Evolutionary conservation across 1,140 invertebrate species (phyloP).

Genomic region (Plectus sambesii): DNA sequence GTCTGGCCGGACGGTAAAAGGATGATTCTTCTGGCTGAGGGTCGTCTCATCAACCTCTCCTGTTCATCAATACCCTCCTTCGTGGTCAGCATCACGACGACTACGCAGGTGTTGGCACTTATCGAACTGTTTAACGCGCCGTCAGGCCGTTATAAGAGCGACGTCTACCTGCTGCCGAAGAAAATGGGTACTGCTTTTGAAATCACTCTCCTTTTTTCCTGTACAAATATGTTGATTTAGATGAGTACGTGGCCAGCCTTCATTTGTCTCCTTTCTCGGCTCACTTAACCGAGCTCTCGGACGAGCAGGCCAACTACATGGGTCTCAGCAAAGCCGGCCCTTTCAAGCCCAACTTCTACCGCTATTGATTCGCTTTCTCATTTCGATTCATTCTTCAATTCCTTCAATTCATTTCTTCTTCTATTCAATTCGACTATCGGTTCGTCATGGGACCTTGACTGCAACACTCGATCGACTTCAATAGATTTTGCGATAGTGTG

Average conservation of each 20-base stretch:
- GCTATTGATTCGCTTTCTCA: too few relatives aligned
- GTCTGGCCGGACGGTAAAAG: constrained; percentile 74
- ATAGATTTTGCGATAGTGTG: too few relatives aligned
- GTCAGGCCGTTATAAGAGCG: constrained; percentile 79
- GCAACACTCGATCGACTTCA: too few relatives aligned
- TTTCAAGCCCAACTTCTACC: constrained; percentile 96
- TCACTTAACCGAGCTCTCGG: constrained; percentile 82
- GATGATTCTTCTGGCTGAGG: constrained; percentile 77
- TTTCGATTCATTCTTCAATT: too few relatives aligned
- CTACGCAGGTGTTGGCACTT: constrained; percentile 75
- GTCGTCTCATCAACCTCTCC: constrained; percentile 82
- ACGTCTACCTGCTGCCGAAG: constrained; percentile 91
- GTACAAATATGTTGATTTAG: constrained; percentile 49
- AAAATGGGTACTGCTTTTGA: constrained; percentile 69
- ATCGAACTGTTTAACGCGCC: constrained; percentile 95
- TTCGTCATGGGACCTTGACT: too few relatives aligned
- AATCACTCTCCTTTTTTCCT: constrained; percentile 1
- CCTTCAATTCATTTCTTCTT: too few relatives aligned
- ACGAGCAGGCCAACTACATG: constrained; percentile 95
- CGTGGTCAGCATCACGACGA: constrained; percentile 85
- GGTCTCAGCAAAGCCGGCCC: constrained; percentile 91
- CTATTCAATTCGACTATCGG: too few relatives aligned
- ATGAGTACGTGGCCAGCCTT: constrained; percentile 89
- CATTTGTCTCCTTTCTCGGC: constrained; percentile 93
- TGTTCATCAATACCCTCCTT: constrained; percentile 94